Base-by-base conservation (phyloP, 1,140 invertebrate genomes). In the Philaenus spumarius region DNA sequence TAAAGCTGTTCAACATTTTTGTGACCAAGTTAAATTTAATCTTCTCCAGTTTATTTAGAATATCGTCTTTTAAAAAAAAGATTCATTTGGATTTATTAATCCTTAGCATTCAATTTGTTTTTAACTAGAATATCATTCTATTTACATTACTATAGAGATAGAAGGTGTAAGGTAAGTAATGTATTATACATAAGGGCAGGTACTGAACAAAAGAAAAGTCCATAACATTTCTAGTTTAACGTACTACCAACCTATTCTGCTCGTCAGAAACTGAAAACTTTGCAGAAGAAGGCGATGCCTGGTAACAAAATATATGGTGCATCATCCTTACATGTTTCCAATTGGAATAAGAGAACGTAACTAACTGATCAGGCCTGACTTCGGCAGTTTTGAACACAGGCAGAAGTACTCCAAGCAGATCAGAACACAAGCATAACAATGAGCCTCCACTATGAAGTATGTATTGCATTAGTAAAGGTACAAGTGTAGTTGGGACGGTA, bases 251-350 rank as follows among this genome's bases (percentile, higher is more conserved):
- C 63, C 54, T 55, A 4, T 39, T 53, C 20, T 66, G 63, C 9
- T 66, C 55, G 19, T 77, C 74, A 58, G 85, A 82, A 45, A 77
- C 81, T 2, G 85, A 86, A 68, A 91, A 90, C 61, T 86, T 82
- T 62, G 87, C 84, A 68, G 84, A 83, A 1, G 84, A 80, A 0
- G 89, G 89, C 1, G 87, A 90, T 0, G 87, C 86, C 66, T 91
- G 86, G 69, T 93, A 93, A 62, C 86, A 90, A 69, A 91, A 90
- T 39, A 91, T 85, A 61, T 92, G 88, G 72, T 92, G 89, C 73
- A 93, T 83, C 78, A 93, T 83, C 64, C 83, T 84, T 0, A 92
- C 86, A 5, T 84, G 82, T 62, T 85, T 84, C 87, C 89, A 92
- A 62, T 84, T 82, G 48, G 84, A 84, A 63, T 90, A 93, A 11